phyloP scores from a whole-genome alignment of 2,888 invertebrate genomes.

The Polyommatus iphigenia region DNA sequence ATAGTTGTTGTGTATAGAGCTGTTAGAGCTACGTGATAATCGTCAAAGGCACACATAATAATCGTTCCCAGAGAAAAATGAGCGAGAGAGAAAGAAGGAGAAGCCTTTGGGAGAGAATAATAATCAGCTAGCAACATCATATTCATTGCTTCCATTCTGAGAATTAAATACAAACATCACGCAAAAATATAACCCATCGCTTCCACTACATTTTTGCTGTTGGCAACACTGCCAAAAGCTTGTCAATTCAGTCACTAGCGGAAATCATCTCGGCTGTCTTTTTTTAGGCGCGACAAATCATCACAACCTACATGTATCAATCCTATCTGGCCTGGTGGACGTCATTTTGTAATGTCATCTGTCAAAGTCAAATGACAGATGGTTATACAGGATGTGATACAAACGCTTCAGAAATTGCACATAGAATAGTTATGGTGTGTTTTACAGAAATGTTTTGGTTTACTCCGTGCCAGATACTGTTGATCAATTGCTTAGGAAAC shows the following conservation, averaged over 20 bases:
- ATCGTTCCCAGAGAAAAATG: not conserved
- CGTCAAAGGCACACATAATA: not conserved
- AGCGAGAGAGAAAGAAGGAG: not conserved
- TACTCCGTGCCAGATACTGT: not conserved
- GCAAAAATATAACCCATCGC: not conserved
- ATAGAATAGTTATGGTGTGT: not conserved
- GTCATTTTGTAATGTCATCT: not conserved
- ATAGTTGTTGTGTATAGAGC: not conserved
- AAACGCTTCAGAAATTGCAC: not conserved
- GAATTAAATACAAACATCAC: not conserved
- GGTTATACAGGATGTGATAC: not conserved
- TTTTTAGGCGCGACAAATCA: conserved; percentile 4
- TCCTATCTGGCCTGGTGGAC: not conserved
- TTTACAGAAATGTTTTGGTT: not conserved
- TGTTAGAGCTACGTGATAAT: not conserved
- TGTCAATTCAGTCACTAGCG: not conserved
- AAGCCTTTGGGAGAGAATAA: not conserved
- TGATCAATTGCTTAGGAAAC: not conserved
- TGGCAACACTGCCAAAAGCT: not conserved
- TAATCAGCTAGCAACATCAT: not conserved
- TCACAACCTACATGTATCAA: not conserved
- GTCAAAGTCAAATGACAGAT: not conserved
- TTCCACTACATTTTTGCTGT: not conserved
- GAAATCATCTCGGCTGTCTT: not conserved
- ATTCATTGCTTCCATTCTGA: not conserved